Evolutionary conservation across 1,140 invertebrate genomes (phyloP), one percentile per base, ranked within the genome.

Genomic region (Maconellicoccus hirsutus): DNA sequence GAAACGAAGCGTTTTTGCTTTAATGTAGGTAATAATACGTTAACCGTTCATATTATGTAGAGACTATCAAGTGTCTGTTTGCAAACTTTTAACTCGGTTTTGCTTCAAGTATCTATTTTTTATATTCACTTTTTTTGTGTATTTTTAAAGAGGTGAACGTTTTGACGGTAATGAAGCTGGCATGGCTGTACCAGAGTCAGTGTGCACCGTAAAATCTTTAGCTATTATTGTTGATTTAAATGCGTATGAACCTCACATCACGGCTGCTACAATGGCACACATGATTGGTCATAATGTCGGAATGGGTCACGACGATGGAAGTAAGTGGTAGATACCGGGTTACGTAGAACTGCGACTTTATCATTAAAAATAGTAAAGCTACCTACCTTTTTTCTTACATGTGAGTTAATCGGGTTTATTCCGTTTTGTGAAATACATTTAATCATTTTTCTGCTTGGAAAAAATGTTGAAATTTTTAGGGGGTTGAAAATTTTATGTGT

Each of bases 281-380:
- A 96, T 96, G 93, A 93, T 96, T 75, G 94, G 94, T 19, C 95
- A 98, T 77, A 97, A 96, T 79, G 89, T 98, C 74, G 94, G 95
- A 78, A 92, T 96, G 89, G 87, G 86, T 1, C 95, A 98, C 81
- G 94, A 97, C 79, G 91, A 94, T 76, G 89, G 88, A 71, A 83
- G 91, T 85, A 82, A 88, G 84, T 83, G 12, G 27, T 42, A 42
- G 3, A 26, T n/a, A n/a, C n/a, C n/a, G n/a, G n/a, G n/a, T 42
- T 21, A 21, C 10, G n/a, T 52, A 52, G 42, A 52, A 8, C n/a
- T 52, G 10, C 42, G 16, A n/a, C n/a, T n/a, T n/a, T n/a, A n/a
- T n/a, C n/a, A n/a, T n/a, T n/a, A n/a, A n/a, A n/a, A n/a, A n/a
- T n/a, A n/a, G n/a, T n/a, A n/a, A n/a, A n/a, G n/a, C n/a, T n/a